Percentiles rank a stretch among this genome's conserved stretches.
These are phyloP conservation scores for Vireo altiloquus DNA, from an alignment of 2,113 vertebrate genomes.

Conservation along the genomic window DNA sequence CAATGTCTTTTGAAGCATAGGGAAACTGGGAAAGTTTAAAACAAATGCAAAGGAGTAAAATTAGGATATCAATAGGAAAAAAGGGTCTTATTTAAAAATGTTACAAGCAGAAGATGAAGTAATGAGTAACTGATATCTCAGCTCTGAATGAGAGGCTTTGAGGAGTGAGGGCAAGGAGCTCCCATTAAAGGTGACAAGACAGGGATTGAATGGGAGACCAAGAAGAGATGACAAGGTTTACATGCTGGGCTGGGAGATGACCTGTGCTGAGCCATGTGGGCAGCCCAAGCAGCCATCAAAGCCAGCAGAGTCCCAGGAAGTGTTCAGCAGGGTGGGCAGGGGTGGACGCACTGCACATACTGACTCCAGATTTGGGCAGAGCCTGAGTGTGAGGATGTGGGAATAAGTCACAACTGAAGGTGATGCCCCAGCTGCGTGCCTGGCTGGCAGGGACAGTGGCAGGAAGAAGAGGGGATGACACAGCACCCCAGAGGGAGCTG, in stretches of 20 bases:
- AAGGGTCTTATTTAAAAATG: background rate
- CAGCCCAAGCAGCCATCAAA: background rate
- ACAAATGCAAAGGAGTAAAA: background rate
- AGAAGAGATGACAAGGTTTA: background rate
- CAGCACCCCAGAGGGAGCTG: background rate
- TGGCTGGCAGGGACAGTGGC: background rate
- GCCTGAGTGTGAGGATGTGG: background rate
- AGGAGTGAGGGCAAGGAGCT: background rate
- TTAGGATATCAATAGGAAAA: background rate
- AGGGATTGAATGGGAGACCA: background rate
- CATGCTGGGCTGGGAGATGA: background rate
- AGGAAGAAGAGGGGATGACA: background rate
- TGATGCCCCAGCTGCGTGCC: background rate
- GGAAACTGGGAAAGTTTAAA: background rate
- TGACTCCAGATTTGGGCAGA: background rate
- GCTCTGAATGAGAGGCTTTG: background rate
- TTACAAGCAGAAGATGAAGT: background rate
- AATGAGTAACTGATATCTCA: background rate
- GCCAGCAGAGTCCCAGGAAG: rapidly evolving
- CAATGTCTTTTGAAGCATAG: background rate
- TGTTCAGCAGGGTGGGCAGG: background rate
- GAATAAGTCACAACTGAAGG: background rate
- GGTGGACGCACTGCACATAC: rapidly evolving
- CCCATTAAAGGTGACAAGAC: background rate
- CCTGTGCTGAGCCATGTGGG: background rate